These are phyloP conservation scores for Myopa testacea DNA, from an alignment of 2,888 invertebrate species.

Conservation along the genomic window DNA sequence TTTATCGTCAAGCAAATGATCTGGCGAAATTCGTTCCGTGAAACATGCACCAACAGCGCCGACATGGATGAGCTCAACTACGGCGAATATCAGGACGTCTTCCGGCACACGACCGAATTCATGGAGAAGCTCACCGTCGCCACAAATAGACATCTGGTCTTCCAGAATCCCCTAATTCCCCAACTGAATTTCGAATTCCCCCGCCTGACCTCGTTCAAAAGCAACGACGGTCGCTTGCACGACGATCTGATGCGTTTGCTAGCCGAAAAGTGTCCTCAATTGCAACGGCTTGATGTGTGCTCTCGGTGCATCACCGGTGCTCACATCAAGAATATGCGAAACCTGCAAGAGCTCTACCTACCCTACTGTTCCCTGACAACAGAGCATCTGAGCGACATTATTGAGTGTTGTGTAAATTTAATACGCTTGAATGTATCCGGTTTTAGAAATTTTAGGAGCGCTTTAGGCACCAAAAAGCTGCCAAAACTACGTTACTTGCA, in stretches of 20 bases:
- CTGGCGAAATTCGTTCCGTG: slow-evolving; percentile 44
- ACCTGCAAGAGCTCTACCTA: slow-evolving; percentile 33
- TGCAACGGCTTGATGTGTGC: slow-evolving; percentile 37
- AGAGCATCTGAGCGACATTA: slow-evolving; percentile 14
- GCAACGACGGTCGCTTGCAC: slow-evolving; percentile 30
- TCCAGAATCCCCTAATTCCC: neutral
- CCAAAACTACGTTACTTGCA: neutral
- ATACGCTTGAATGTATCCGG: slow-evolving; percentile 17
- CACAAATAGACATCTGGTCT: slow-evolving; percentile 21
- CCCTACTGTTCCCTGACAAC: slow-evolving; percentile 7
- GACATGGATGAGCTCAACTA: slow-evolving; percentile 36
- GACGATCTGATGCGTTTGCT: slow-evolving; percentile 40
- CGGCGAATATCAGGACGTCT: slow-evolving; percentile 43
- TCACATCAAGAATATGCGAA: slow-evolving; percentile 37
- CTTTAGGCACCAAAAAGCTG: neutral
- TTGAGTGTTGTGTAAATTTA: slow-evolving; percentile 3
- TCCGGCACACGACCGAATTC: slow-evolving; percentile 39
- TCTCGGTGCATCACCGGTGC: slow-evolving; percentile 38
- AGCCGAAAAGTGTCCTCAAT: slow-evolving; percentile 41
- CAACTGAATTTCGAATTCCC: slow-evolving; percentile 39
- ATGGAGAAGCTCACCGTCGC: slow-evolving; percentile 39
- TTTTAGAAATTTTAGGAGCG: neutral
- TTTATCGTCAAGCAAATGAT: slow-evolving; percentile 42
- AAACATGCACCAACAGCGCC: slow-evolving; percentile 36
- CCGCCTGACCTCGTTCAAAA: slow-evolving; percentile 38